Base-by-base conservation (phyloP, 2,888 invertebrate species). In the Theodoxus fluviatilis region DNA sequence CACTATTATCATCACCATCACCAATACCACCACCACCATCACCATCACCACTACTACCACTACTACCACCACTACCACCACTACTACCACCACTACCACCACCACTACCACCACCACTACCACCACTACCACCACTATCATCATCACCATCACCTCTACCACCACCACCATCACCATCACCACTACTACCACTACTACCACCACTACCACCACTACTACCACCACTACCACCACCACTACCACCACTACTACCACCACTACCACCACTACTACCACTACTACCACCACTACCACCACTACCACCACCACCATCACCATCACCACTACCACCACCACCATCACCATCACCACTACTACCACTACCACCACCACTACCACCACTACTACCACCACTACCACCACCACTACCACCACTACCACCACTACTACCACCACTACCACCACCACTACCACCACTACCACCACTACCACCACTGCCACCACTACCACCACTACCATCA, bases 281-380 rank as follows among this genome's bases (percentile, higher is more conserved):
- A 57, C 22, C 57, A 22, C 22, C 22, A 57, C 22, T 22, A 22
- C 57, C 57, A 57, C 57, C 57, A 57, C 22, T 22, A 57, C n/a
- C 25, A 57, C 57, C 57, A 57, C 22, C 57, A 57, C 25, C 57
- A 57, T 22, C 57, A 57, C 25, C 57, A 57, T 43, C 12, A 43
- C 43, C 43, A 9, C 43, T 43, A 12, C 43, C 43, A 43, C 43
- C 9, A 43, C 15, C 43, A 43, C 43, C 43, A 43, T 15, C 43
- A 43, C 43, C 43, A 43, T 15, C 43, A 43, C 15, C 43, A 43
- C 15, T 15, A 43, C 9, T 43, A 12, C 43, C n/a, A n/a, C n/a
- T n/a, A n/a, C n/a, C n/a, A n/a, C n/a, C n/a, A n/a, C n/a, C n/a
- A n/a, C n/a, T n/a, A n/a, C n/a, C n/a, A n/a, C n/a, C n/a, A n/a